Base-by-base conservation (phyloP, 2,888 invertebrate species). In the Stenolophus ochropezus region DNA sequence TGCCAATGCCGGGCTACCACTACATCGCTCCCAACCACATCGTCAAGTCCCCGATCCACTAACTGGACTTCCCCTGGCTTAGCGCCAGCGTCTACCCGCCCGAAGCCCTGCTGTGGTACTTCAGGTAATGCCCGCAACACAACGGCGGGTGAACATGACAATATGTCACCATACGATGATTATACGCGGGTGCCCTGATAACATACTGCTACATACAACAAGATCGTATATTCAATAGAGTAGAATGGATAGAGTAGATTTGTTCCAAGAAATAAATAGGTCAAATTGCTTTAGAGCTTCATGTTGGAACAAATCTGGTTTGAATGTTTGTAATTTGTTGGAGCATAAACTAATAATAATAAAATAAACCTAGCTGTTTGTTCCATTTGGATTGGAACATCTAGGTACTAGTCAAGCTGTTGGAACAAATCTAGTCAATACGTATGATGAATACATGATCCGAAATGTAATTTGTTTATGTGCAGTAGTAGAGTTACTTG, bases 1-100 rank as follows among this genome's bases (percentile, higher is more conserved):
- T 97, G 91, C 96, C 96, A 87, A 94, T 96, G 91, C 95, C 96
- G 83, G 96, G 96, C 86, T 96, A 96, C 91, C 96, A 96, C 90
- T 96, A 96, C 92, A 95, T 97, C 91, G 94, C 96, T 86, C 96
- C 96, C 85, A 96, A 96, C 91, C 96, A 96, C 91, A 96, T 96
- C 90, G 96, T 96, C 88, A 96, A 96, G 91, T 95, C 96, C 86
- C 96, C 96, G 88, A 96, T 96, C 89, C 96, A 96, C 92, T 96
- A 95, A 88, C 88, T 89, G 88, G 87, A 86, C 85, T 86, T 86
- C 87, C 86, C 85, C 83, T 87, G 86, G 87, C 85, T 85, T 83
- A 85, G 85, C 84, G 82, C 83, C 80, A 82, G 82, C 83, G 73
- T 69, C 65, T 73, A 65, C 74, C 80, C 83, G 33, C 81, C 69